Evolutionary conservation across 1,140 invertebrate genomes (phyloP).

Genomic region (Procambarus virginalis): DNA sequence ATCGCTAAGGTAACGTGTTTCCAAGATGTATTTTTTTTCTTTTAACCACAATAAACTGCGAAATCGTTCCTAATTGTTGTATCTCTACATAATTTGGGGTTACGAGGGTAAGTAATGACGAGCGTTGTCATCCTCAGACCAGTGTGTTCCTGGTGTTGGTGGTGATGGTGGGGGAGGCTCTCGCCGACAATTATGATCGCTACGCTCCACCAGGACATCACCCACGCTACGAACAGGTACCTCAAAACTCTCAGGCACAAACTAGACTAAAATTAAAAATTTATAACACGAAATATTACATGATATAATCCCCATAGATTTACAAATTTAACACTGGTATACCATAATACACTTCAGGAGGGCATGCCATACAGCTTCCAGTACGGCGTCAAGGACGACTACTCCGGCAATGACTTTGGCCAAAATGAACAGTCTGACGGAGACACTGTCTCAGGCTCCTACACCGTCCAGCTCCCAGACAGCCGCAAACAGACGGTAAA

Average conservation of each 20-base stretch:
- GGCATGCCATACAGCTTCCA: slow-evolving; percentile 69
- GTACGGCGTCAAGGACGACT: slow-evolving; percentile 70
- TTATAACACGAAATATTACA: not conserved
- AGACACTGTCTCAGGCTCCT: slow-evolving; percentile 72
- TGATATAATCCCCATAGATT: no score
- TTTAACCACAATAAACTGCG: no score
- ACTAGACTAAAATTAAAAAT: not conserved
- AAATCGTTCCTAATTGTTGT: no score
- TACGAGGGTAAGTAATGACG: no score
- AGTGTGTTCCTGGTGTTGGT: not conserved
- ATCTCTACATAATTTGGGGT: no score
- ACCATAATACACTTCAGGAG: not conserved
- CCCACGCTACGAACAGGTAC: slow-evolving; percentile 41
- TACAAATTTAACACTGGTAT: no score
- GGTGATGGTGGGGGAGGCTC: not conserved
- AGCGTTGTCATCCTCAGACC: not conserved
- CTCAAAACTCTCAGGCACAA: not conserved
- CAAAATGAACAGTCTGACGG: slow-evolving; percentile 71
- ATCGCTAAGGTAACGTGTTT: not conserved
- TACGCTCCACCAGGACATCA: not conserved
- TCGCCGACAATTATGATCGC: not conserved
- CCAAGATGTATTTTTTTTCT: no score
- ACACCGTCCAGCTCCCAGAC: slow-evolving; percentile 72
- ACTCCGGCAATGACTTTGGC: slow-evolving; percentile 70
- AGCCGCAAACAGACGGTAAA: slow-evolving; percentile 76